A percentile compares a stretch with the other conserved stretches of the same genome.
phyloP scores from a whole-genome alignment of 2,888 invertebrate genomes.

The Eubasilissa splendida region DNA sequence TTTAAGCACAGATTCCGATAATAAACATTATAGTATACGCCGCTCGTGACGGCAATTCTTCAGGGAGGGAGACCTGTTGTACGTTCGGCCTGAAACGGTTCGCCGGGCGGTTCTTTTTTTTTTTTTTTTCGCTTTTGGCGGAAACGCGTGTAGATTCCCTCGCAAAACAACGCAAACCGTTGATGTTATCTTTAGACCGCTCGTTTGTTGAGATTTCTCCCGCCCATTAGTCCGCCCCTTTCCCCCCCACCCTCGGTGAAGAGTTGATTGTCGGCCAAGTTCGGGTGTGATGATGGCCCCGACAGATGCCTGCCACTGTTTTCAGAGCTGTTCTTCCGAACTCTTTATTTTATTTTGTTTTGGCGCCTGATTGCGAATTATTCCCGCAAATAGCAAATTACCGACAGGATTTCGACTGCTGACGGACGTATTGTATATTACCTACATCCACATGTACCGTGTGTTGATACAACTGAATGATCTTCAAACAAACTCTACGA shows the following conservation, averaged over 20 bases:
- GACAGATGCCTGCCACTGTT: background rate
- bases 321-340: background rate
- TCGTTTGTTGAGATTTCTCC: background rate
- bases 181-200: constrained; percentile 8
- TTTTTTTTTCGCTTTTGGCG: background rate
- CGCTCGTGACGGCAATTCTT: too few relatives aligned
- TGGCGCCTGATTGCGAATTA: too few relatives aligned
- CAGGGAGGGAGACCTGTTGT: too few relatives aligned
- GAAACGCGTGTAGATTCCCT: background rate
- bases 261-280: constrained; percentile 34
- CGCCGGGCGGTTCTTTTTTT: too few relatives aligned
- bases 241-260: background rate
- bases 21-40: constrained; percentile 2
- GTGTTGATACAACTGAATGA: too few relatives aligned
- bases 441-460: too few relatives aligned
- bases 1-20: background rate
- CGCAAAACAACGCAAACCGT: background rate
- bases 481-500: too few relatives aligned
- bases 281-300: background rate
- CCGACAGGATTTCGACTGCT: too few relatives aligned
- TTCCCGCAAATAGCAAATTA: too few relatives aligned
- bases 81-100: too few relatives aligned
- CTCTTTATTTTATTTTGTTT: background rate
- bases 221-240: background rate
- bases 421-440: too few relatives aligned